A percentile compares a stretch with the other conserved stretches of the same genome.
Conservation (phyloP, 2,888 invertebrate genomes). For the Nycteola revayana region DNA sequence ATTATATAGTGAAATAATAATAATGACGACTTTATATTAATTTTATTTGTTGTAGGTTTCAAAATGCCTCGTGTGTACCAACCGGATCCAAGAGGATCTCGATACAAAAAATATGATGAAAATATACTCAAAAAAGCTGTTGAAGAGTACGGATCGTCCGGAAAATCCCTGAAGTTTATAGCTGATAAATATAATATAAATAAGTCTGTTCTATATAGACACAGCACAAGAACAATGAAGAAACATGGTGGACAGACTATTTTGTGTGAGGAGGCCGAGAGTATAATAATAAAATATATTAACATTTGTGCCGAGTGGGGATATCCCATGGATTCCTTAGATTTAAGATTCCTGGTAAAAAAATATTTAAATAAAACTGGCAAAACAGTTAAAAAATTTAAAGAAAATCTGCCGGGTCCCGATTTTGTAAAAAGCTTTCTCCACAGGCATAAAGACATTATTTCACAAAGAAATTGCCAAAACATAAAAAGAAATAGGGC, state of each 20-base stretch:
- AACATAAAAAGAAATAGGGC: slow-evolving; percentile 20
- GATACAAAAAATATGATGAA: slow-evolving; percentile 10
- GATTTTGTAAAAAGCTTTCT: slow-evolving; percentile 13
- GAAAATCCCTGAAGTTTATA: slow-evolving; percentile 6
- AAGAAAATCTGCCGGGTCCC: slow-evolving; percentile 17
- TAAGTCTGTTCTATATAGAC: slow-evolving; percentile 14
- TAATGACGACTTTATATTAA: background rate
- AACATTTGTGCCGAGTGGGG: slow-evolving; percentile 28
- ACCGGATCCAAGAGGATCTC: slow-evolving; percentile 8
- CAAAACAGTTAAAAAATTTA: slow-evolving; percentile 12
- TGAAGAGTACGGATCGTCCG: slow-evolving; percentile 3
- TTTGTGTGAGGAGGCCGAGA: slow-evolving; percentile 15
- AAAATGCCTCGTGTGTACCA: slow-evolving; percentile 12
- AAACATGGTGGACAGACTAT: slow-evolving; percentile 19
- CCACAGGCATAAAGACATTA: slow-evolving; percentile 9
- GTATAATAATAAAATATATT: slow-evolving; percentile 21
- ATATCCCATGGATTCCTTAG: slow-evolving; percentile 18
- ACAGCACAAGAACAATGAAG: slow-evolving; percentile 15
- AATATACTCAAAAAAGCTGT: slow-evolving; percentile 3
- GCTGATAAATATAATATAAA: slow-evolving; percentile 13
- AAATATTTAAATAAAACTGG: slow-evolving; percentile 14
- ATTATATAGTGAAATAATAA: too few species aligned
- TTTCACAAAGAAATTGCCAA: slow-evolving; percentile 11
- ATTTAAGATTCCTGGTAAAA: slow-evolving; percentile 18
- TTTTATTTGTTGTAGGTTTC: slow-evolving; percentile 6